phyloP scores from a whole-genome alignment of 1,140 invertebrate species.

The Bombus terrestris region DNA sequence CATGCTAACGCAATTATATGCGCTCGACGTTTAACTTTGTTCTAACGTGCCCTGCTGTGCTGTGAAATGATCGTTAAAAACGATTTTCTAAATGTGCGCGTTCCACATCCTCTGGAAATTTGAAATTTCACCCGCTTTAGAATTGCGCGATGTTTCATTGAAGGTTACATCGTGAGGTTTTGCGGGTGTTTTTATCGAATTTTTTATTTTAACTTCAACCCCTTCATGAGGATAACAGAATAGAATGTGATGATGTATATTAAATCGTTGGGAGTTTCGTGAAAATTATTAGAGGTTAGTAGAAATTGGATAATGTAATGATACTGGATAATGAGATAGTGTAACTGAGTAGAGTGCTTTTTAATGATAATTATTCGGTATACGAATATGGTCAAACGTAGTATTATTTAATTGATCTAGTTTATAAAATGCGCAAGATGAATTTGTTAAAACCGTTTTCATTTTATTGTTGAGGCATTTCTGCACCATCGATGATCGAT shows the following conservation, averaged over 20 bases:
- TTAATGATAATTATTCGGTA: not conserved
- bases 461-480: not conserved
- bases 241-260: no score
- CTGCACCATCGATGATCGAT: not conserved
- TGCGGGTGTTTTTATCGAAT: not conserved
- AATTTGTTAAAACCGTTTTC: not conserved
- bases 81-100: not conserved
- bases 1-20: not conserved
- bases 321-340: no score
- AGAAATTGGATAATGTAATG: not conserved
- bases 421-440: not conserved
- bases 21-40: conserved; percentile 7
- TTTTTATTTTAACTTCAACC: no score
- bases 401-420: not conserved
- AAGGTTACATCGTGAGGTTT: not conserved
- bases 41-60: not conserved
- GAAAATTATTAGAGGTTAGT: not conserved
- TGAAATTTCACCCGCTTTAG: not conserved
- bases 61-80: not conserved
- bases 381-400: not conserved
- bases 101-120: not conserved
- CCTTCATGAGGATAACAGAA: no score
- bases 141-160: no score
- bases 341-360: not conserved
- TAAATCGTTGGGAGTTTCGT: no score